phyloP scores from a whole-genome alignment of 2,113 vertebrate species.

The Pituophis catenifer region DNA sequence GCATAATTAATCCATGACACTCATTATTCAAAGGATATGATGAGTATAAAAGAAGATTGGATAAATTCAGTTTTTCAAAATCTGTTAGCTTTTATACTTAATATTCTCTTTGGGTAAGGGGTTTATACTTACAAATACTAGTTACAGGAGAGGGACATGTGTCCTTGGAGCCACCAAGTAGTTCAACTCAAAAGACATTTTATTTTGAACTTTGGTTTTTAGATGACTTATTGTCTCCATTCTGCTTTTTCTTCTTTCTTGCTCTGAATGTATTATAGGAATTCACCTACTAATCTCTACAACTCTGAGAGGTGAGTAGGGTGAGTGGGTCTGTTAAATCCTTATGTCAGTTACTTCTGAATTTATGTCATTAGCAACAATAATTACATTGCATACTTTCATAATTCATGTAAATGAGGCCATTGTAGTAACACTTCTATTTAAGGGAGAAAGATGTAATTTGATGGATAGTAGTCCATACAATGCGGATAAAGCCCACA shows the following conservation, averaged over 20 bases:
- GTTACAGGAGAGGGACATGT: neutral
- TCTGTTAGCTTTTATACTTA: neutral
- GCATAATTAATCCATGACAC: neutral
- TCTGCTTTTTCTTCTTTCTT: neutral
- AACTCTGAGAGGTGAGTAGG: neutral
- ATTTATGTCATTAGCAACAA: neutral
- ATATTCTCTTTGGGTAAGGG: neutral
- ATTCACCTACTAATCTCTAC: neutral
- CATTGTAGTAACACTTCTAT: neutral
- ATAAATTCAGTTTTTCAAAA: neutral
- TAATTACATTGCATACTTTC: neutral
- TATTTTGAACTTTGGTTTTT: neutral
- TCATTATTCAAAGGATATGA: neutral
- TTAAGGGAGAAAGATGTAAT: neutral
- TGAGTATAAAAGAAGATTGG: neutral
- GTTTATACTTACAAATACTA: neutral
- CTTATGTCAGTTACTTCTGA: neutral
- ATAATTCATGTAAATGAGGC: neutral
- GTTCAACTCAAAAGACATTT: neutral
- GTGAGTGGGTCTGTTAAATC: neutral
- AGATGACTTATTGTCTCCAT: neutral
- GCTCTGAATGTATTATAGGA: neutral
- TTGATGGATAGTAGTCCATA: neutral
- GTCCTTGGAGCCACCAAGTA: neutral
- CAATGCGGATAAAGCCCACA: neutral